A percentile compares a stretch with the other conserved stretches of the same genome.
phyloP scores from a whole-genome alignment of 2,888 invertebrate species.

The Catocala nupta region DNA sequence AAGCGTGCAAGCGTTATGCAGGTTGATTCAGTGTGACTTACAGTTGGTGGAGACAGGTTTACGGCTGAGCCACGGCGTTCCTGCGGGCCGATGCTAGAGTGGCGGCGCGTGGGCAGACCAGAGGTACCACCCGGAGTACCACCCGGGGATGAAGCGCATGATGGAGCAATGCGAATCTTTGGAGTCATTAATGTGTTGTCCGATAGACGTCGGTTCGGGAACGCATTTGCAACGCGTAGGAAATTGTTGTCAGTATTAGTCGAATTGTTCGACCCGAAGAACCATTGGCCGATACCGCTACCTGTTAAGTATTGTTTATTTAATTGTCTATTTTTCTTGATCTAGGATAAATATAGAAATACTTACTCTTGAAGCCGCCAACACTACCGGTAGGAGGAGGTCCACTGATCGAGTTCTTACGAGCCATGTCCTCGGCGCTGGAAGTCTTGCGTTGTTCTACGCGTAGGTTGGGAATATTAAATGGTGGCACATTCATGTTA shows the following conservation, averaged over 20 bases:
- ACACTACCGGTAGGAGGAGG: slow-evolving; percentile 59
- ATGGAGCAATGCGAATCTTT: slow-evolving; percentile 95
- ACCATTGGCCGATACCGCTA: slow-evolving; percentile 91
- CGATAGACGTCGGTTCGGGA: slow-evolving; percentile 95
- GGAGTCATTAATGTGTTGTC: slow-evolving; percentile 97
- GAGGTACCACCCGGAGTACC: slow-evolving; percentile 91
- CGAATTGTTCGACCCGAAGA: slow-evolving; percentile 94
- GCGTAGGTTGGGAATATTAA: slow-evolving; percentile 95
- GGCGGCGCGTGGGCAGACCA: slow-evolving; percentile 94
- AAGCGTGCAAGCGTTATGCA: slow-evolving; percentile 48
- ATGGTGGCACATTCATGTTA: slow-evolving; percentile 94
- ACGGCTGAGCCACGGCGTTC: slow-evolving; percentile 94
- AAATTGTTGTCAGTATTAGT: slow-evolving; percentile 94
- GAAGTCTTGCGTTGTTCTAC: slow-evolving; percentile 96
- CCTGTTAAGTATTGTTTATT: slow-evolving; percentile 48
- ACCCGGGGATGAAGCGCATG: slow-evolving; percentile 94
- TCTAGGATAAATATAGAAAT: slow-evolving; percentile 8
- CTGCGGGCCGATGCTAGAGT: slow-evolving; percentile 96
- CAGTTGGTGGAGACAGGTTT: slow-evolving; percentile 96
- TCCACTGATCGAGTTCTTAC: slow-evolving; percentile 93
- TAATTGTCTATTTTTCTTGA: too few relatives aligned
- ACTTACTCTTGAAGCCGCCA: slow-evolving; percentile 66
- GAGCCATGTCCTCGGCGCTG: slow-evolving; percentile 96
- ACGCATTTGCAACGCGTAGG: slow-evolving; percentile 93
- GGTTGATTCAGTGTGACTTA: slow-evolving; percentile 82